A percentile compares a stretch with the other conserved stretches of the same genome.
phyloP scores from a whole-genome alignment of 2,888 invertebrate species.

The Agriopis aurantiaria region DNA sequence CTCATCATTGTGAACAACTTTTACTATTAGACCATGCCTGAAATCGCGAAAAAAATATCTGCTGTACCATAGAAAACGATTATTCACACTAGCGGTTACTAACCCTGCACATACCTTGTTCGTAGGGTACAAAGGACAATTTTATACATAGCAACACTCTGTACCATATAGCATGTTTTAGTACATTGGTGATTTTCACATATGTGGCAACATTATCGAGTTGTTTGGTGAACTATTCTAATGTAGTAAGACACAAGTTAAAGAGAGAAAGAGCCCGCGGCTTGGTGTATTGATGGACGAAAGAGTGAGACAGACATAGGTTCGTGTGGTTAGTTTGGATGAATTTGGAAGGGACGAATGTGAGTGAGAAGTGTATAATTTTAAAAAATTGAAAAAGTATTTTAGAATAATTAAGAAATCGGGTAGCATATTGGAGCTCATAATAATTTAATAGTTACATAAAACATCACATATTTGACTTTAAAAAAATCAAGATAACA shows the following conservation, averaged over 20 bases:
- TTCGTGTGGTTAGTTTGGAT: conserved; percentile 48
- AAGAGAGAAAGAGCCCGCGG: conserved; percentile 76
- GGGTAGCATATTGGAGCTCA: not conserved
- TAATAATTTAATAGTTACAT: not conserved
- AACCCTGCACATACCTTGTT: too few species aligned
- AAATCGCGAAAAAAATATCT: too few species aligned
- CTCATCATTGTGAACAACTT: too few species aligned
- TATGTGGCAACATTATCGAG: not conserved
- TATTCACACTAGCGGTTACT: too few species aligned
- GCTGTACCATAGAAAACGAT: too few species aligned
- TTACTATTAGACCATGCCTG: too few species aligned
- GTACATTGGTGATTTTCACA: conserved; percentile 12
- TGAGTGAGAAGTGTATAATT: conserved; percentile 2
- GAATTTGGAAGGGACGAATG: conserved; percentile 25
- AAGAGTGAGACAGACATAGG: conserved; percentile 39
- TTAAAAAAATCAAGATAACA: not conserved
- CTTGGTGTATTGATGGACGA: conserved; percentile 50
- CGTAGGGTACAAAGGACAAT: not conserved
- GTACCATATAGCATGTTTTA: conserved; percentile 7
- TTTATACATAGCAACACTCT: conserved; percentile 1
- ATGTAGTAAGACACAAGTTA: conserved; percentile 54
- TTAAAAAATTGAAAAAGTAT: not conserved
- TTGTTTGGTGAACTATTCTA: conserved; percentile 31
- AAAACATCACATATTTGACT: too few species aligned
- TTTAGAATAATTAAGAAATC: not conserved